Percentiles rank a stretch among this genome's conserved stretches.
phyloP scores from a whole-genome alignment of 2,797 vertebrate genomes.

The Alauda arvensis region DNA sequence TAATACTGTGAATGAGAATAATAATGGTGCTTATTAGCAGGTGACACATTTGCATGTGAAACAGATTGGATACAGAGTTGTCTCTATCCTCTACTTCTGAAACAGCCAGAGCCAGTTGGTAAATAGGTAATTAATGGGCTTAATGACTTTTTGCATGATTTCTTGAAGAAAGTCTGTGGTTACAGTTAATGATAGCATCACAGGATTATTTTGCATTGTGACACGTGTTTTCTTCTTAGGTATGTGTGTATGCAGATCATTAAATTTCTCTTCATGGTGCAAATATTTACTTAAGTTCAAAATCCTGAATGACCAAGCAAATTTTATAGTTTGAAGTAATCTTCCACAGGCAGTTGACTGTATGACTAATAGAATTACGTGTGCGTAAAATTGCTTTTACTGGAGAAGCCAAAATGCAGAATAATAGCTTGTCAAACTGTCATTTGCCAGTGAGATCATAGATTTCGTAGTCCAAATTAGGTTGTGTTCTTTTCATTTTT shows the following conservation, averaged over 20 bases:
- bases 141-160: slow-evolving; percentile 25
- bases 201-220: background rate
- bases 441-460: slow-evolving; percentile 75
- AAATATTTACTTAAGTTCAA: slow-evolving; percentile 63
- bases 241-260: background rate
- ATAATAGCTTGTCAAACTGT: slow-evolving; percentile 79
- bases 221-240: background rate
- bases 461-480: slow-evolving; percentile 78
- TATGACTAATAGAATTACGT: slow-evolving; percentile 71
- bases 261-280: slow-evolving; percentile 14
- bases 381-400: slow-evolving; percentile 68
- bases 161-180: slow-evolving; percentile 9
- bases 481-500: slow-evolving; percentile 75
- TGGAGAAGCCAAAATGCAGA: slow-evolving; percentile 70
- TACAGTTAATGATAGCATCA: background rate
- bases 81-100: slow-evolving; percentile 25
- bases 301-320: slow-evolving; percentile 66
- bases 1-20: slow-evolving; percentile 42
- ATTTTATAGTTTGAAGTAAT: slow-evolving; percentile 61
- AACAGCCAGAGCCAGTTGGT: slow-evolving; percentile 35
- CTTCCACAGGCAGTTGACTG: slow-evolving; percentile 65
- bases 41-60: slow-evolving; percentile 8
- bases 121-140: slow-evolving; percentile 13
- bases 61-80: background rate
- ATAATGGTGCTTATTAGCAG: slow-evolving; percentile 24